Base-by-base conservation (phyloP, 2,888 invertebrate genomes). In the Ecdyonurus torrentis region DNA sequence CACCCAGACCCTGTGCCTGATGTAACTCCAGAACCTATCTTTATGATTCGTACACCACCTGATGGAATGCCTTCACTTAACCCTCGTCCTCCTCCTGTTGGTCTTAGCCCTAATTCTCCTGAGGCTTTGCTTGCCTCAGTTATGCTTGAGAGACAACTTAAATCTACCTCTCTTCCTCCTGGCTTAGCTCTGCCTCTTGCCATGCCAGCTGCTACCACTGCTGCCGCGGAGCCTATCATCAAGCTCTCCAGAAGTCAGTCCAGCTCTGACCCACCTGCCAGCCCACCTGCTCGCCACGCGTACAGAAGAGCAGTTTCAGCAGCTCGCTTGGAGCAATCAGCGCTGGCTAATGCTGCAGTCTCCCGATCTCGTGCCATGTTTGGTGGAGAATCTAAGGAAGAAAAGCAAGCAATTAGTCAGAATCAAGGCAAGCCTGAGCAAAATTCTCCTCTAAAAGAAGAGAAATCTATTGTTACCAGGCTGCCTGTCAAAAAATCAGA, bases 131-230 rank as follows among this genome's bases (percentile, higher is more conserved):
- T 55, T 55, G 55, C 37, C 37, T 37, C 37, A 37, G 37, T 37
- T 5, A 55, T 55, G 55, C 55, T 55, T 20, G 55, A 55, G 55
- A 5, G 77, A 37, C 80, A 80, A 74, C 70, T 82, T 68, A 84
- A 84, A 72, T 84, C 83, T 65, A 82, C 83, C 25, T 84, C 84
- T 65, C 74, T 84, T 63, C 84, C 84, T 25, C 83, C 82, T 20
- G 83, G 83, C 50, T 73, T 82, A 66, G 81, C 81, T 53, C 75
- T 81, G 37, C 75, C 80, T 2, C 78, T 78, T 10, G 70, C 67
- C n/a, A 67, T 67, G 3, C 7, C 7, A 7, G 75, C 79, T 0
- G 77, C 78, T 24, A 74, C 76, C 60, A 82, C 81, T 69, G 75
- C 82, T 60, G 81, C 37, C 5, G 78, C 72, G 52, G 23, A 23